Conservation (phyloP, 2,797 vertebrate species). For the Meda fulgida region DNA sequence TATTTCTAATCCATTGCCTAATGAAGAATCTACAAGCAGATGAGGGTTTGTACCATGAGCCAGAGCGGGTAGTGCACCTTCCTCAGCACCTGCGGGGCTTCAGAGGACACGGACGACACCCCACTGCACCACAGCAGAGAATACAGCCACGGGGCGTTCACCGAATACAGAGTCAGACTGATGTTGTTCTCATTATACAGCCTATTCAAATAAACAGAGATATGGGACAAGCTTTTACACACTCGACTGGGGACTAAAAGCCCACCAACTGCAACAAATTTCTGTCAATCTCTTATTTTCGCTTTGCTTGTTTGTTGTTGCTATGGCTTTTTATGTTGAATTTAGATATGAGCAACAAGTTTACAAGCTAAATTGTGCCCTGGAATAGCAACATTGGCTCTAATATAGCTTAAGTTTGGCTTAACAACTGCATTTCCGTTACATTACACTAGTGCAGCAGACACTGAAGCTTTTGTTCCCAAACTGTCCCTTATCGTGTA, state of each 20-base stretch:
- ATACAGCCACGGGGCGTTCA: conserved; percentile 94
- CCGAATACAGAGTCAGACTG: conserved; percentile 87
- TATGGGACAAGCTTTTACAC: background rate
- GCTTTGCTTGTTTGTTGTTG: background rate
- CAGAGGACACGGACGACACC: conserved; percentile 88
- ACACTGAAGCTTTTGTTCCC: background rate
- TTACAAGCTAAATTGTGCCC: background rate
- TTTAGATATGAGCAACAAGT: background rate
- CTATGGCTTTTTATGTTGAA: background rate
- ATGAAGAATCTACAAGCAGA: background rate
- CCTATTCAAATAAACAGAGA: conserved; percentile 70
- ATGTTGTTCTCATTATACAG: conserved; percentile 81
- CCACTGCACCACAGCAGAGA: conserved; percentile 95
- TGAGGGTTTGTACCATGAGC: conserved; percentile 87
- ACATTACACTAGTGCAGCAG: background rate
- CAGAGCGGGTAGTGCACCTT: conserved; percentile 91
- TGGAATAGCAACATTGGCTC: background rate
- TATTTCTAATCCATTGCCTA: background rate
- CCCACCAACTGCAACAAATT: background rate
- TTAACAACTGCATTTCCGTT: background rate
- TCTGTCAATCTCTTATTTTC: background rate
- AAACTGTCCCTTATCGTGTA: background rate
- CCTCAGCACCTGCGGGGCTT: conserved; percentile 86
- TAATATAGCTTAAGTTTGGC: background rate
- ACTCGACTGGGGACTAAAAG: background rate